These are phyloP conservation scores for Sebastes steindachneri DNA, from an alignment of 2,797 vertebrate genomes.

Conservation along the genomic window DNA sequence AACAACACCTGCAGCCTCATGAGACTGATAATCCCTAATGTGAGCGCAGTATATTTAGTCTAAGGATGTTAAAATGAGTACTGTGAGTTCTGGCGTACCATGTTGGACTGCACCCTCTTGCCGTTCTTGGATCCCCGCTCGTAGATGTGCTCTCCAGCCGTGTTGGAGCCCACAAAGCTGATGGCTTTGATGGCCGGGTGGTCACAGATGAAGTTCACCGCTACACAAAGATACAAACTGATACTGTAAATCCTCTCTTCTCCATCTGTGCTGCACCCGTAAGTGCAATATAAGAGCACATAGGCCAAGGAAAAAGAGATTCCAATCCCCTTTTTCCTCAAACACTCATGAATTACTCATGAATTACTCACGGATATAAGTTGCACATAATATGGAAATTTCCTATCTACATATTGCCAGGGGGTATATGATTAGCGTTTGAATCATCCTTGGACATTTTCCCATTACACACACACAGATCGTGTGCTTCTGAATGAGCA, in stretches of 20 bases:
- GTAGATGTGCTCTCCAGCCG: constrained; percentile 91
- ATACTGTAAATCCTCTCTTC: constrained; percentile 4
- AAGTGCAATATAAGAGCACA: constrained; percentile 4
- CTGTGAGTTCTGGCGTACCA: constrained; percentile 81
- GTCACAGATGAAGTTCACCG: constrained; percentile 97
- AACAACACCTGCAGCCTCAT: neutral
- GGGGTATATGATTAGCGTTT: constrained; percentile 28
- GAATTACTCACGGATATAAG: constrained; percentile 36
- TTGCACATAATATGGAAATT: constrained; percentile 49
- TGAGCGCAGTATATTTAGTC: neutral
- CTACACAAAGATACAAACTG: constrained; percentile 72
- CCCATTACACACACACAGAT: neutral
- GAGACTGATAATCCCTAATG: neutral
- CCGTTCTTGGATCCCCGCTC: constrained; percentile 94
- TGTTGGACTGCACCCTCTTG: constrained; percentile 98
- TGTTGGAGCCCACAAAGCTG: constrained; percentile 99
- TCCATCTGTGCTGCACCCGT: neutral
- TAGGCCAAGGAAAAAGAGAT: neutral
- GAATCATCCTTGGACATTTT: constrained; percentile 24
- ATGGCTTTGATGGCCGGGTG: constrained; percentile 96
- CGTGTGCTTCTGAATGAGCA: neutral
- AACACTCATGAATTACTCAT: constrained; percentile 13
- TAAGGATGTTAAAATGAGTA: neutral
- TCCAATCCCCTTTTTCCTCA: constrained; percentile 18
- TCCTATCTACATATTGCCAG: constrained; percentile 35